Evolutionary conservation across 2,888 invertebrate species (phyloP), one percentile per base, ranked within the genome.

Genomic region (Tinea pellionella): DNA sequence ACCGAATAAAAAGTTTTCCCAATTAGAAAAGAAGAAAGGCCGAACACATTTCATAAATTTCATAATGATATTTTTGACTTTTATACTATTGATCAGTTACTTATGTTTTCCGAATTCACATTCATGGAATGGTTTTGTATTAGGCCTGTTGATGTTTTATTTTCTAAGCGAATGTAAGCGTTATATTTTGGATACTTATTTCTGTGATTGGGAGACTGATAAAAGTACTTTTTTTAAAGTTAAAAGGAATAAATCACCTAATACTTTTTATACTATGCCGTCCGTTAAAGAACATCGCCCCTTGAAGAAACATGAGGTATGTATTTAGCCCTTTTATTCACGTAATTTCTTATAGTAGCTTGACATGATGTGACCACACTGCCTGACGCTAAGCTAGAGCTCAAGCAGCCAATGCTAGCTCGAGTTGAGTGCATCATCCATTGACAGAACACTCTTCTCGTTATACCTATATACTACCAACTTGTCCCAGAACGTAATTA

Each of bases 261-360:
- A 68, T 12, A 69, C 83, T 0, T 77, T 88, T 37, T 78, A 91
- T 61, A 90, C 91, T 63, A 89, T 92, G 69, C 90, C 90, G 0
- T 89, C 90, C 1, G 89, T 89, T 13, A 90, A 90, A 66, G 92
- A 92, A 68, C 89, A 91, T 67, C 88, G 77, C 63, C 90, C 90
- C 2, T 65, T 90, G 63, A 86, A 88, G 61, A 90, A 90, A 73
- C 89, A 84, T 71, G 90, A 90, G 85, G 90, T 90, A 68, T 65
- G 69, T 66, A 18, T n/a, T 2, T 8, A 6, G n/a, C 8, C 41
- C 8, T 41, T 41, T 13, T 8, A 41, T n/a, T n/a, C n/a, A n/a
- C n/a, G n/a, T n/a, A n/a, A n/a, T n/a, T n/a, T n/a, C n/a, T n/a
- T n/a, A n/a, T n/a, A n/a, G n/a, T n/a, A n/a, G n/a, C n/a, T n/a